phyloP scores from a whole-genome alignment of 2,888 invertebrate genomes.

The Andrena marginata region DNA sequence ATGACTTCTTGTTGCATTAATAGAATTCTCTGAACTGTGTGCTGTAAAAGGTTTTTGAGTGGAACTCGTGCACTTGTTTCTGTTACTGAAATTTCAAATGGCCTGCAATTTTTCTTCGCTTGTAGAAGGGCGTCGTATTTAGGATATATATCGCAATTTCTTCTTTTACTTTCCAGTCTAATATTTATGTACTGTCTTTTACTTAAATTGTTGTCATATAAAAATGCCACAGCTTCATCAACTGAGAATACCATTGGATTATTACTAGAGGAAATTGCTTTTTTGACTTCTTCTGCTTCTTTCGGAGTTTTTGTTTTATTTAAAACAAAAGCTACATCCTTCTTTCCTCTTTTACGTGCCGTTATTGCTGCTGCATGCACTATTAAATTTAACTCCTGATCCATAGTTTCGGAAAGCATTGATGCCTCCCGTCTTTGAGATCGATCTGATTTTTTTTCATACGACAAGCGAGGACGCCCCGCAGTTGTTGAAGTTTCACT shows the following conservation, averaged over 20 bases:
- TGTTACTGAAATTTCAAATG: background rate
- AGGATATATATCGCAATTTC: background rate
- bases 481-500: background rate
- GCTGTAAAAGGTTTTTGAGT: conserved; percentile 1
- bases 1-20: background rate
- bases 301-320: background rate
- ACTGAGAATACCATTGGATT: background rate
- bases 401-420: conserved; percentile 3
- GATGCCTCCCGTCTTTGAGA: conserved; percentile 8
- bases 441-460: background rate
- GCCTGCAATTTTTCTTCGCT: background rate
- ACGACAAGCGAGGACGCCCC: background rate
- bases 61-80: conserved; percentile 7
- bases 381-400: conserved; percentile 10
- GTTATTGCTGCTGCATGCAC: background rate
- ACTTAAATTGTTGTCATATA: conserved; percentile 1
- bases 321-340: background rate
- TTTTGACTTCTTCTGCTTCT: background rate
- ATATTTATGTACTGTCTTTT: conserved; percentile 4
- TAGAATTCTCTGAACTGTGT: conserved; percentile 11
- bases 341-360: background rate
- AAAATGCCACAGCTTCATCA: conserved; percentile 10
- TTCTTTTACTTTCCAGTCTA: conserved; percentile 7
- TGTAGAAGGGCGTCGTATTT: background rate
- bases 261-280: background rate